phyloP scores from a whole-genome alignment of 2,113 vertebrate genomes.

The Phocoena sinus region DNA sequence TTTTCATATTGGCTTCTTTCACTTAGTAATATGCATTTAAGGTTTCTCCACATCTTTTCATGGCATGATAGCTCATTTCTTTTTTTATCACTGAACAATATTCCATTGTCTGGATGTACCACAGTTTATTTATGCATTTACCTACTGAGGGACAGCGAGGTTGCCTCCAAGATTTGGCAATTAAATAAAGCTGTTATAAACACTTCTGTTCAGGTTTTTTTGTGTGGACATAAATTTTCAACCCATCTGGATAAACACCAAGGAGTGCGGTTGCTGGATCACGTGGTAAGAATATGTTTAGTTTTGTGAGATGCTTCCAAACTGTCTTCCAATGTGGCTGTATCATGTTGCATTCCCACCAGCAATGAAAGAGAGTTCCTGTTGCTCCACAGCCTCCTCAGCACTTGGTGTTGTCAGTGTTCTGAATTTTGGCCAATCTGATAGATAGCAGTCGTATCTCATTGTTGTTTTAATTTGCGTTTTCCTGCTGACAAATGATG shows the following conservation, averaged over 20 bases:
- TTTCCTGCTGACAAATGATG: not conserved
- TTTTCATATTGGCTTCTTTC: not conserved
- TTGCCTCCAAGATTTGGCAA: not conserved
- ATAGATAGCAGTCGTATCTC: too few species aligned
- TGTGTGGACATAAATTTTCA: not conserved
- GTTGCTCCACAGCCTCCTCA: accelerated
- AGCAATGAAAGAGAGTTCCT: not conserved
- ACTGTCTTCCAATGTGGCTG: not conserved
- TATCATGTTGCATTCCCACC: not conserved
- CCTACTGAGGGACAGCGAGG: not conserved
- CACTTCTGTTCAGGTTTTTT: not conserved
- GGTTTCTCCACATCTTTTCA: not conserved
- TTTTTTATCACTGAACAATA: not conserved
- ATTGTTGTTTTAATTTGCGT: not conserved
- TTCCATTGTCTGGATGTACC: not conserved
- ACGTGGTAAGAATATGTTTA: not conserved
- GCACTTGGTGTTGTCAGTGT: accelerated
- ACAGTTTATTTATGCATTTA: not conserved
- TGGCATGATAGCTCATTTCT: not conserved
- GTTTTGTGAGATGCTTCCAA: not conserved
- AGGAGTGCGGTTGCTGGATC: not conserved
- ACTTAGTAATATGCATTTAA: not conserved
- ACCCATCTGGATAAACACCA: not conserved
- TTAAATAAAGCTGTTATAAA: not conserved
- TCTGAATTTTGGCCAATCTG: too few species aligned